Conservation (phyloP, 2,888 invertebrate genomes). For the Sminthurides aquaticus region DNA sequence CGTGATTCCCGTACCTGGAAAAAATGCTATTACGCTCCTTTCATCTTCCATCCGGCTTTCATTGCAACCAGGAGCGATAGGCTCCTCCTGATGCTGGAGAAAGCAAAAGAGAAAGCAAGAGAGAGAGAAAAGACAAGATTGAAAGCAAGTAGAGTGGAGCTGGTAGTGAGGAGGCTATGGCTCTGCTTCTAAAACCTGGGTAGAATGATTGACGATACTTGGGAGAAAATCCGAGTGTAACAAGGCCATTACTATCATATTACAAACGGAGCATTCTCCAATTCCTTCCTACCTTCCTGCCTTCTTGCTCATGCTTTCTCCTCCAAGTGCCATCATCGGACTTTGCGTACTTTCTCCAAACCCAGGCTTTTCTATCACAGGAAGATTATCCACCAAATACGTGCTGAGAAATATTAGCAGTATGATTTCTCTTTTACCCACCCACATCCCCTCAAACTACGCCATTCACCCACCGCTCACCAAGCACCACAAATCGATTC, state of each 20-base stretch:
- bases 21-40: too few species aligned
- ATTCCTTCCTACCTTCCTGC: neutral
- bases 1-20: too few species aligned
- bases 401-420: neutral
- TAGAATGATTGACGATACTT: slow-evolving; percentile 14
- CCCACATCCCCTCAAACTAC: neutral
- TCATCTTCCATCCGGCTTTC: too few species aligned
- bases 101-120: neutral
- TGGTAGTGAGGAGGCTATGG: neutral
- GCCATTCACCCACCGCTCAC: too few species aligned
- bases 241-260: slow-evolving; percentile 22
- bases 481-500: neutral
- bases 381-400: neutral
- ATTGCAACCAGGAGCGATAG: too few species aligned
- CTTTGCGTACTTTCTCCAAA: neutral
- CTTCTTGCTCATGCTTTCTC: too few species aligned
- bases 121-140: neutral
- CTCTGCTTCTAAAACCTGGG: neutral
- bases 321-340: too few species aligned
- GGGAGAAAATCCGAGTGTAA: slow-evolving; percentile 16
- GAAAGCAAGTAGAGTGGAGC: too few species aligned
- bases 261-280: slow-evolving; percentile 17
- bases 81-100: too few species aligned
- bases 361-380: neutral
- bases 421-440: neutral